Base-by-base conservation (phyloP, 2,888 invertebrate species). In the Agriopis marginaria region DNA sequence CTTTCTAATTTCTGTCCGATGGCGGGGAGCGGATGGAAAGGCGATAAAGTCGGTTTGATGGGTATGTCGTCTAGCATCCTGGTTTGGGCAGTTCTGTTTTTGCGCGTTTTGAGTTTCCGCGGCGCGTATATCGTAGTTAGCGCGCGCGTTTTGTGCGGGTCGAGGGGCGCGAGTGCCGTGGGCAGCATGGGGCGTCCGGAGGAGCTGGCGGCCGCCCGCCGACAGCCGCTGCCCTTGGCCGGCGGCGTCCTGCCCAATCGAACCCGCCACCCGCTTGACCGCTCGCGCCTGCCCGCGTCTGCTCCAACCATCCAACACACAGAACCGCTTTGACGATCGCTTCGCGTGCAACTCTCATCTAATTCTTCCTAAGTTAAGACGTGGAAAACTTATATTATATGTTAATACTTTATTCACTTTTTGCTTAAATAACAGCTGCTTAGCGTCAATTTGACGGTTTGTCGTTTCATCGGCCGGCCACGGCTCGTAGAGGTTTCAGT, bases 71-170 rank as follows among this genome's bases (percentile, higher is more conserved):
- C 89, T 55, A 94, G 82, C 94, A 94, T 94, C 69, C 90, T 92
- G 68, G 83, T 79, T 68, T 89, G 88, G 0, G 94, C 92, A 0
- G 93, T 93, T 79, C 84, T 89, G 74, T 90, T 86, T 71, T 90
- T 90, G 12, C 93, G 85, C 9, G 87, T 76, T 76, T 89, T 89
- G 49, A 85, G 79, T 82, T 92, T 94, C 49, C 92, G 87, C 82
- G 93, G 93, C 83, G 92, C 93, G 86, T 94, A 93, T 72, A 93
- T 89, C 39, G 92, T 91, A 40, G 93, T 90, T 63, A 94, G 88
- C 47, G 92, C 92, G 89, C 93, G 93, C 79, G 87, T 88, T 81
- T 86, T 89, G 84, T 81, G 86, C 76, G 89, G 84, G 80, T 92
- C 90, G 73, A 90, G 88, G 63, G 92, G 89, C 71, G 91, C 90